Percentiles rank a stretch among this genome's conserved stretches.
Conservation (phyloP, 2,888 invertebrate species). For the Hirtodrosophila histrioides region DNA sequence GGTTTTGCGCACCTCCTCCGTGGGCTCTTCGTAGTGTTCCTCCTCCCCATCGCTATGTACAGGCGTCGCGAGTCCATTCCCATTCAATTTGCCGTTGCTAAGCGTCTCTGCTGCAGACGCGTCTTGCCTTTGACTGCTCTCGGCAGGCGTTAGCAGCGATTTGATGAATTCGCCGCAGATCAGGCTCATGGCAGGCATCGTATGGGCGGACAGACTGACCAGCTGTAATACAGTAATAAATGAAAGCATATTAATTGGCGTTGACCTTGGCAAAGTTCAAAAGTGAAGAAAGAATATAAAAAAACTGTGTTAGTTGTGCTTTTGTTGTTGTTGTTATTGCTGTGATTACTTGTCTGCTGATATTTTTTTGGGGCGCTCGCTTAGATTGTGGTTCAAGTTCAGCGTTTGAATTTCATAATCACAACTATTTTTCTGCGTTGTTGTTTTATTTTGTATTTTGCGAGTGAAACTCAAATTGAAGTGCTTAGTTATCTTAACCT, state of each 20-base stretch:
- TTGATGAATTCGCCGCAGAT: constrained; percentile 81
- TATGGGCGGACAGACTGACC: constrained; percentile 82
- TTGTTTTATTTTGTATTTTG: constrained; percentile 33
- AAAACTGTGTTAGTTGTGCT: constrained; percentile 37
- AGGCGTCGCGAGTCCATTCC: constrained; percentile 45
- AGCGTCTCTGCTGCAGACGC: constrained; percentile 11
- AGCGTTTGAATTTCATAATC: constrained; percentile 52
- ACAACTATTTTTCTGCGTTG: constrained; percentile 22
- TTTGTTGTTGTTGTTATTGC: constrained; percentile 3
- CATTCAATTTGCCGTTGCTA: constrained; percentile 60
- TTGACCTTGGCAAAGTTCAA: constrained; percentile 67
- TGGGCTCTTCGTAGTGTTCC: constrained; percentile 21
- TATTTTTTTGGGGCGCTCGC: constrained; percentile 38
- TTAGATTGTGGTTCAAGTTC: constrained; percentile 70
- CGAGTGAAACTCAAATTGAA: constrained; percentile 41
- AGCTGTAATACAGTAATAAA: constrained; percentile 74
- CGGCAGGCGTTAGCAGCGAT: constrained; percentile 72
- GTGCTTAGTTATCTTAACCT: constrained; percentile 47
- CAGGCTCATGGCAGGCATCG: constrained; percentile 83
- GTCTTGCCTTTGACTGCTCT: constrained; percentile 15
- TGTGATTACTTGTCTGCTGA: constrained; percentile 8
- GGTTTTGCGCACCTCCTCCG: constrained; percentile 55
- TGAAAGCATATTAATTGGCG: constrained; percentile 59
- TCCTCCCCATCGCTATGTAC: constrained; percentile 48
- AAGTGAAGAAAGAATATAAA: constrained; percentile 26